phyloP scores from a whole-genome alignment of 2,888 invertebrate species.

The Drosophila merina region DNA sequence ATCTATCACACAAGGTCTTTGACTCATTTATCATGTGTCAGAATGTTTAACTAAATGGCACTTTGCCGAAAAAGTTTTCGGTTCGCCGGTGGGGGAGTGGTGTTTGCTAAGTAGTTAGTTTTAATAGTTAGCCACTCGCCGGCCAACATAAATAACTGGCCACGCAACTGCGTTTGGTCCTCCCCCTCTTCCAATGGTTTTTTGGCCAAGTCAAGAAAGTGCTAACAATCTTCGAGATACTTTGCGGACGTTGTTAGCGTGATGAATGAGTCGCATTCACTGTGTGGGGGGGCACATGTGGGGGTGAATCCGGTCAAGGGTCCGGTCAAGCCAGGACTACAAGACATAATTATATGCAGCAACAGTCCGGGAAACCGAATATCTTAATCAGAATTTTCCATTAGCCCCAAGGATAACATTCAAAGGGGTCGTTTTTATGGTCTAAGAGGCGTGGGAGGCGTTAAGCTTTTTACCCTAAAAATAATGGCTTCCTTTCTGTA shows the following conservation, averaged over 20 bases:
- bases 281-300: slow-evolving; percentile 15
- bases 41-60: slow-evolving; percentile 79
- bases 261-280: slow-evolving; percentile 53
- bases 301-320: slow-evolving; percentile 37
- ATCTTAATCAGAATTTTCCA: slow-evolving; percentile 64
- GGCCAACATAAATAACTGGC: slow-evolving; percentile 73
- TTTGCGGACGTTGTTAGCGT: slow-evolving; percentile 59
- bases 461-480: neutral
- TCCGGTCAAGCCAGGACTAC: slow-evolving; percentile 31
- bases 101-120: slow-evolving; percentile 80
- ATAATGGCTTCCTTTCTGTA: neutral
- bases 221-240: slow-evolving; percentile 76
- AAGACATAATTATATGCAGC: slow-evolving; percentile 70
- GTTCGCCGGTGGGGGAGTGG: slow-evolving; percentile 8
- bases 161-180: slow-evolving; percentile 37
- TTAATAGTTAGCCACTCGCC: slow-evolving; percentile 69
- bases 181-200: slow-evolving; percentile 2
- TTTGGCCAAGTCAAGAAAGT: slow-evolving; percentile 49
- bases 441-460: neutral
- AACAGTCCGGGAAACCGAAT: slow-evolving; percentile 57
- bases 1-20: slow-evolving; percentile 52
- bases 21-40: slow-evolving; percentile 79
- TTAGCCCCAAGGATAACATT: slow-evolving; percentile 4
- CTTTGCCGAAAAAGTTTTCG: slow-evolving; percentile 73
- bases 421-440: no score